Evolutionary conservation across 2,113 vertebrate species (phyloP).

Genomic region (Tachysurus fulvidraco): DNA sequence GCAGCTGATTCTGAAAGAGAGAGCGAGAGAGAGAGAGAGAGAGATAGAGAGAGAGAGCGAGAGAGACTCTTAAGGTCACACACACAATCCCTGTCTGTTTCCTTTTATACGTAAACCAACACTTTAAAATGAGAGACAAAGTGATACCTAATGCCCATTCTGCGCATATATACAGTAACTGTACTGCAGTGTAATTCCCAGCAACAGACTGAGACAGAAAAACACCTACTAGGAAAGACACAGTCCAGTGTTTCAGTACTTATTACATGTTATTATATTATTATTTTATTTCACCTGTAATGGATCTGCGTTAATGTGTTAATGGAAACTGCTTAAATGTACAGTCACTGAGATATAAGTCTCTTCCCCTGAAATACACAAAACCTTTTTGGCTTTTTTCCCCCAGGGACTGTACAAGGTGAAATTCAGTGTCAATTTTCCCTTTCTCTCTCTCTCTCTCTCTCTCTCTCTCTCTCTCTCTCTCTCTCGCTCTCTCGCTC

Average conservation of each 20-base stretch:
- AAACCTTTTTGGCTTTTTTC: neutral
- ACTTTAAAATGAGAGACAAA: neutral
- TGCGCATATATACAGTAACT: neutral
- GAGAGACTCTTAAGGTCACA: neutral
- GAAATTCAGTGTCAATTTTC: neutral
- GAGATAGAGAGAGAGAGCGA: neutral
- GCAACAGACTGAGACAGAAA: neutral
- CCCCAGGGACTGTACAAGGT: neutral
- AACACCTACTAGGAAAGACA: neutral
- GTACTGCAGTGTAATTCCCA: neutral
- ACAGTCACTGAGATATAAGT: neutral
- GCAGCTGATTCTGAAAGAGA: neutral
- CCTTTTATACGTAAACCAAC: neutral
- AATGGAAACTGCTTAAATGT: neutral
- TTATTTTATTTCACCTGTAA: neutral
- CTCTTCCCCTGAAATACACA: neutral
- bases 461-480: neutral
- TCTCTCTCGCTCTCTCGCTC: neutral
- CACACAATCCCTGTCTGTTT: neutral
- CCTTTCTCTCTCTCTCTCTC: neutral
- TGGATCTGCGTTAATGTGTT: neutral
- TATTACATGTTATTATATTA: neutral
- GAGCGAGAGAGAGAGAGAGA: neutral
- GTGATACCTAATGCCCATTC: neutral
- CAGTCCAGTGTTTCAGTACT: neutral